These are phyloP conservation scores for Synanceia verrucosa DNA, from an alignment of 2,797 vertebrate genomes.

Conservation along the genomic window DNA sequence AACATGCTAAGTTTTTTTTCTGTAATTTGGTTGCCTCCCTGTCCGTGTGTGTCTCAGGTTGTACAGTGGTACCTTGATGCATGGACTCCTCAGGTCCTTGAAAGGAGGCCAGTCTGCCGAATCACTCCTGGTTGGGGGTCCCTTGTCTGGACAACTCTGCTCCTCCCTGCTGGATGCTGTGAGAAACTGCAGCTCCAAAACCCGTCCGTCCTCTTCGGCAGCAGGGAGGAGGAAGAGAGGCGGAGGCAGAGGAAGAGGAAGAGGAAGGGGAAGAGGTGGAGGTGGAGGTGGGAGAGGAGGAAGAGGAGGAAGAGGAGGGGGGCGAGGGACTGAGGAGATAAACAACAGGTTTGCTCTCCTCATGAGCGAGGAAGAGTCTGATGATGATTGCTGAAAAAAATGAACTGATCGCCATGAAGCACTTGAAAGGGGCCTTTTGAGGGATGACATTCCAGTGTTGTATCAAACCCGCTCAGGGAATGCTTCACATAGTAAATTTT, in stretches of 20 bases:
- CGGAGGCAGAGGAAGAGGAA: constrained; percentile 21
- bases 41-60: constrained; percentile 62
- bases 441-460: constrained; percentile 32
- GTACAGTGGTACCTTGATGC: constrained; percentile 81
- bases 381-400: constrained; percentile 34
- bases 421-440: constrained; percentile 11
- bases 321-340: constrained; percentile 47
- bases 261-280: constrained; percentile 12
- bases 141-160: constrained; percentile 69
- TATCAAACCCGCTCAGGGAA: constrained; percentile 31
- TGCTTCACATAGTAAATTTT: constrained; percentile 2
- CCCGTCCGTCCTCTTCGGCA: constrained; percentile 29
- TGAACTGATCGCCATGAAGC: neutral
- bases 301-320: constrained; percentile 21
- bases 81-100: constrained; percentile 71
- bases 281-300: constrained; percentile 15
- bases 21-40: neutral
- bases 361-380: constrained; percentile 65
- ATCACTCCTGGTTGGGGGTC: constrained; percentile 50
- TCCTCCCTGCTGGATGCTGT: constrained; percentile 65
- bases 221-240: constrained; percentile 41
- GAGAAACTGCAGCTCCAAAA: constrained; percentile 50
- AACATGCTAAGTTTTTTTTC: no score
- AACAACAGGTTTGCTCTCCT: constrained; percentile 80
- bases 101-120: constrained; percentile 67